Evolutionary conservation across 2,888 invertebrate genomes (phyloP).

Genomic region (Morinoia aosen): DNA sequence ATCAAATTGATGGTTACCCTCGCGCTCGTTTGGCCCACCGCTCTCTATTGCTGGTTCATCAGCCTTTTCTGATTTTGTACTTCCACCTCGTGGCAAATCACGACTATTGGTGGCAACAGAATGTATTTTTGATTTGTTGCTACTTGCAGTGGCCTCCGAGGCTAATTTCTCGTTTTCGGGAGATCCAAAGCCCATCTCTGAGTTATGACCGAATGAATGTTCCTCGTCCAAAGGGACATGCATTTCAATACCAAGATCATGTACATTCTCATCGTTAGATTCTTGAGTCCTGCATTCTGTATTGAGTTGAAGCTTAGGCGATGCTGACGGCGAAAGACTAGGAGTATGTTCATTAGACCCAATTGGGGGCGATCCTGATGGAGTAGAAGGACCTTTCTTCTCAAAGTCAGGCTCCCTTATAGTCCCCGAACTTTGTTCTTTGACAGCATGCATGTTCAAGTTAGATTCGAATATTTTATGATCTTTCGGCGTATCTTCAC

Average conservation of each 20-base stretch:
- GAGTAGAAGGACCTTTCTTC: conserved; percentile 34
- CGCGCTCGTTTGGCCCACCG: not conserved
- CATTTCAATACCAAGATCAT: conserved; percentile 41
- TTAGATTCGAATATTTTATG: not conserved
- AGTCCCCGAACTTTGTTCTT: not conserved
- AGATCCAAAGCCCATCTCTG: not conserved
- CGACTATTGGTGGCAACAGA: not conserved
- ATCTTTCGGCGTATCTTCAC: not conserved
- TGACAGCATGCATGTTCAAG: not conserved
- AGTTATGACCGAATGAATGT: conserved; percentile 20
- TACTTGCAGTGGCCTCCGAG: not conserved
- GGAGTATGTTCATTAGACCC: not conserved
- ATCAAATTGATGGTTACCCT: not conserved
- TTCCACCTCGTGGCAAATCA: not conserved
- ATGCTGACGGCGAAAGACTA: not conserved
- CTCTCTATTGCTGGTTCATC: not conserved
- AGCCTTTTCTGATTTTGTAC: not conserved
- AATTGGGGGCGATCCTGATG: not conserved
- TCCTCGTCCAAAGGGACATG: conserved; percentile 39
- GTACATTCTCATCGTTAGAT: not conserved
- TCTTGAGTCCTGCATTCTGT: not conserved
- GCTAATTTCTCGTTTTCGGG: not conserved
- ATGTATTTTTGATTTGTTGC: not conserved
- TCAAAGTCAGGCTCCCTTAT: not conserved
- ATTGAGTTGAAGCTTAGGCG: not conserved